These are phyloP conservation scores for Umimayanthus chanpuru DNA, from an alignment of 92 coral and sea anemone genomes.

Conservation along the genomic window DNA sequence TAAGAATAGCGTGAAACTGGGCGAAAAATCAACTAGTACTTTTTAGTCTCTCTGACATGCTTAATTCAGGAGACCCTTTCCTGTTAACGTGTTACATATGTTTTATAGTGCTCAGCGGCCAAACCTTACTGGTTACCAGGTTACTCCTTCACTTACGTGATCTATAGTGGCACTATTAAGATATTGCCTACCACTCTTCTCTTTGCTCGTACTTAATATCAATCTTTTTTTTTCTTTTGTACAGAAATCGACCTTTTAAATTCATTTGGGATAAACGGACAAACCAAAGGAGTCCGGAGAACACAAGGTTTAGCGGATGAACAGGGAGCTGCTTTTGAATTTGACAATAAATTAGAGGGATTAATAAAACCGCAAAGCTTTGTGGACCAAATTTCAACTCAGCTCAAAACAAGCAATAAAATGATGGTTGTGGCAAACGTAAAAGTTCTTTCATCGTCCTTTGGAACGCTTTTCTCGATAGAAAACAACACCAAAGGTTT, in stretches of 20 bases:
- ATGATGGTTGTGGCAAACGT: constrained; percentile 33
- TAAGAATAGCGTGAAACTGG: too few species aligned
- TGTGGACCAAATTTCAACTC: constrained; percentile 18
- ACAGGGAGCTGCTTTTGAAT: constrained; percentile 24
- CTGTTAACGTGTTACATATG: too few species aligned
- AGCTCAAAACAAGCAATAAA: constrained; percentile 24
- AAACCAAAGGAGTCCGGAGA: constrained; percentile 1
- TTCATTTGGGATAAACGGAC: constrained; percentile 11
- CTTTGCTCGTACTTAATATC: not conserved
- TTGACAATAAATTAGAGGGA: not conserved
- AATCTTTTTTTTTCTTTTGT: not conserved
- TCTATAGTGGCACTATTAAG: too few species aligned
- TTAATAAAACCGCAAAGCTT: constrained; percentile 17
- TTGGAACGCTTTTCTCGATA: constrained; percentile 27
- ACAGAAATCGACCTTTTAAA: constrained; percentile 32
- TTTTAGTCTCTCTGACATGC: too few species aligned
- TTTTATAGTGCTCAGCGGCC: too few species aligned
- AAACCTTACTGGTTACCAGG: too few species aligned
- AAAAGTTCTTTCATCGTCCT: constrained; percentile 30
- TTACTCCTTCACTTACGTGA: too few species aligned
- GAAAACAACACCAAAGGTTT: constrained; percentile 20
- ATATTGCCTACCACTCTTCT: not conserved
- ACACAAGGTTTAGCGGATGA: constrained; percentile 23
- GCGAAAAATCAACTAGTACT: too few species aligned
- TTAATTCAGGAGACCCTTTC: too few species aligned